These are phyloP conservation scores for Brenthis ino DNA, from an alignment of 2,888 invertebrate genomes.

Conservation along the genomic window DNA sequence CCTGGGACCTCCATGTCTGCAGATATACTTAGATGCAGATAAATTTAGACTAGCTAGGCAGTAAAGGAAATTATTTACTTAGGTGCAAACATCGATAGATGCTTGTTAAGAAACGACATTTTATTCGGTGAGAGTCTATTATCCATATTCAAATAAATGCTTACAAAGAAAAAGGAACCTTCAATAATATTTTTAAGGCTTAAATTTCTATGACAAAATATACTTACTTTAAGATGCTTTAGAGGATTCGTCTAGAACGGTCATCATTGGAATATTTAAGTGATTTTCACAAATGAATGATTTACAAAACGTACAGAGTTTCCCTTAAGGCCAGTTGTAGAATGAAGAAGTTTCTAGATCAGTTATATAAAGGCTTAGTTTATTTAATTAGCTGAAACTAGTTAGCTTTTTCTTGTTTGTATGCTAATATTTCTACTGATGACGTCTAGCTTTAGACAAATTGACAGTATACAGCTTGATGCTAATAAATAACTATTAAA, in stretches of 20 bases:
- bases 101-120: conserved; percentile 23
- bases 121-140: conserved; percentile 29
- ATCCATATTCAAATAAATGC: conserved; percentile 26
- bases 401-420: too few relatives aligned
- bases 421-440: too few relatives aligned
- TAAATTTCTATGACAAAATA: conserved; percentile 42
- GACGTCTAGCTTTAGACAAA: too few relatives aligned
- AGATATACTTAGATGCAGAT: too few relatives aligned
- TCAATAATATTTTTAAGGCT: conserved; percentile 33
- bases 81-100: conserved; percentile 3
- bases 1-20: too few relatives aligned
- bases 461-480: too few relatives aligned
- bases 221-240: conserved; percentile 42
- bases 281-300: conserved; percentile 48
- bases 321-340: conserved; percentile 15
- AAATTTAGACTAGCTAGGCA: too few relatives aligned
- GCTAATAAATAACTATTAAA: too few relatives aligned
- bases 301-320: conserved; percentile 29
- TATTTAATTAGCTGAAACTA: too few relatives aligned
- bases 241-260: conserved; percentile 46
- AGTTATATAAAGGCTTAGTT: too few relatives aligned
- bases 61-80: too few relatives aligned
- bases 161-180: background rate
- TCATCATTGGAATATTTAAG: conserved; percentile 57
- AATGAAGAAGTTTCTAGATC: background rate